phyloP scores from a whole-genome alignment of 2,888 invertebrate genomes.

The Apeira syringaria region DNA sequence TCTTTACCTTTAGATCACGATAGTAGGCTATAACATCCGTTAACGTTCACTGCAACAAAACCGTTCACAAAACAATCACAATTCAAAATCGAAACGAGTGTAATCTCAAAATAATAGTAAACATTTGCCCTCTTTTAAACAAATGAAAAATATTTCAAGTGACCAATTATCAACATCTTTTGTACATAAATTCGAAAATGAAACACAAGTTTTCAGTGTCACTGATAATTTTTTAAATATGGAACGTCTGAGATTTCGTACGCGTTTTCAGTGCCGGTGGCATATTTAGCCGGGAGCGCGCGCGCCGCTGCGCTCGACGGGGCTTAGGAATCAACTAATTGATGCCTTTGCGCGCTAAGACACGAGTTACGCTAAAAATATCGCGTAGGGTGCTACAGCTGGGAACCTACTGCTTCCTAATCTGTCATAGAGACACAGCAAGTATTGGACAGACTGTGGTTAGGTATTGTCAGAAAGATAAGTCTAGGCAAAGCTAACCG shows the following conservation, averaged over 20 bases:
- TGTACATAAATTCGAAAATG: no score
- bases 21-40: constrained; percentile 10
- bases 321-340: constrained; percentile 56
- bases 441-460: background rate
- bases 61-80: constrained; percentile 3
- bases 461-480: constrained; percentile 19
- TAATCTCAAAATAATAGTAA: no score
- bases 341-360: constrained; percentile 41
- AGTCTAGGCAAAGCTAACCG: constrained; percentile 20
- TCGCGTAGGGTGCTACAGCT: constrained; percentile 24
- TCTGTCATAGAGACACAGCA: background rate
- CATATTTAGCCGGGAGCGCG: constrained; percentile 47
- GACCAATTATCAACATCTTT: no score
- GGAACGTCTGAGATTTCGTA: constrained; percentile 31
- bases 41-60: constrained; percentile 7
- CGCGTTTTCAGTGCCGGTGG: constrained; percentile 15
- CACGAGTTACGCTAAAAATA: constrained; percentile 63
- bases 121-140: no score
- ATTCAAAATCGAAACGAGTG: background rate
- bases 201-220: background rate
- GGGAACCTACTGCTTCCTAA: background rate
- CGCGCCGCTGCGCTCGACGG: constrained; percentile 49
- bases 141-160: no score
- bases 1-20: constrained; percentile 27
- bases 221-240: background rate